Conservation (phyloP, 1,140 invertebrate species). For the Heliconius melpomene region DNA sequence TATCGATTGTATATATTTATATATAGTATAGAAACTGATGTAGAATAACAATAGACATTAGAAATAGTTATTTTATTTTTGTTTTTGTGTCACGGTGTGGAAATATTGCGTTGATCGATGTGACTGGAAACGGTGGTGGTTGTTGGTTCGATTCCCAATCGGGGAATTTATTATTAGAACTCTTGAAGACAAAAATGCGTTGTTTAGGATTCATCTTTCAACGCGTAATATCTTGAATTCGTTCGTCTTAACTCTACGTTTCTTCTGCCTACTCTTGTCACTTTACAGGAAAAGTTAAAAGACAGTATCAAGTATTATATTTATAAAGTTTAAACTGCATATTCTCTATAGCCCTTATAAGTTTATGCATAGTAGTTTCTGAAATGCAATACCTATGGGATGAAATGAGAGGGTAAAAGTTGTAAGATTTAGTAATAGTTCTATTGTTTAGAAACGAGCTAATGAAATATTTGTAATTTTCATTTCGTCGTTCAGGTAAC, state of each 20-base stretch:
- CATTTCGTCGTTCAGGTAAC: too few relatives aligned
- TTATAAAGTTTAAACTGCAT: not conserved
- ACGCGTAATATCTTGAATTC: too few relatives aligned
- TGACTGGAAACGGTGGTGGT: not conserved
- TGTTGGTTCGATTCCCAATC: not conserved
- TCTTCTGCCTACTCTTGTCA: too few relatives aligned
- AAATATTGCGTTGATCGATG: not conserved
- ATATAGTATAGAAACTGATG: not conserved
- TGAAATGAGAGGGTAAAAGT: not conserved
- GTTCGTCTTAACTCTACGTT: too few relatives aligned
- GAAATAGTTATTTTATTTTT: not conserved
- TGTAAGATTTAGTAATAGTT: not conserved
- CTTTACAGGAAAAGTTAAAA: not conserved
- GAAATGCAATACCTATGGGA: not conserved
- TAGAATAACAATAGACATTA: not conserved
- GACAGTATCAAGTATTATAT: not conserved
- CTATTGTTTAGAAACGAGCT: not conserved
- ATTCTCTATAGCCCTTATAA: not conserved
- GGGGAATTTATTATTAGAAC: too few relatives aligned
- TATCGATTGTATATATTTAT: not conserved
- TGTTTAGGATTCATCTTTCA: too few relatives aligned
- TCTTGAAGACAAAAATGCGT: too few relatives aligned
- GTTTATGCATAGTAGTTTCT: not conserved
- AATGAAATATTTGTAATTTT: not conserved
- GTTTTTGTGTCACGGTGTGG: not conserved